Evolutionary conservation across 1,140 invertebrate species (phyloP).

Genomic region (Episyrphus balteatus): DNA sequence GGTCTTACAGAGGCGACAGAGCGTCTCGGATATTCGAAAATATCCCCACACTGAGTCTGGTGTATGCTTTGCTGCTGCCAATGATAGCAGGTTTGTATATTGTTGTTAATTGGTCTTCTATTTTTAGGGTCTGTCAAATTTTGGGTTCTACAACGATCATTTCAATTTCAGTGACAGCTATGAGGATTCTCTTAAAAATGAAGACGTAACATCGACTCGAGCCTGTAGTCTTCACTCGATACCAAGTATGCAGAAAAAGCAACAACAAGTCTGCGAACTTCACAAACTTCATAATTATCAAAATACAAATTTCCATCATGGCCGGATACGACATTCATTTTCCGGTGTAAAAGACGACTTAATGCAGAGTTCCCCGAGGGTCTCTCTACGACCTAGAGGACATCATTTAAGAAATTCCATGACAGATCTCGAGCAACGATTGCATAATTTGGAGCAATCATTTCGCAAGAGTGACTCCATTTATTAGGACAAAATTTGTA

Average conservation of each 20-base stretch:
- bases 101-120: background rate
- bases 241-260: background rate
- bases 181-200: constrained; percentile 50
- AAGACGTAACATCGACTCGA: constrained; percentile 25
- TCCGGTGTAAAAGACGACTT: constrained; percentile 35
- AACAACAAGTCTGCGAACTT: constrained; percentile 1
- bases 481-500: too few relatives aligned
- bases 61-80: background rate
- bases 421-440: constrained; percentile 31
- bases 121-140: too few relatives aligned
- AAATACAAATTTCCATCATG: constrained; percentile 26
- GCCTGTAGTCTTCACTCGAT: too few relatives aligned
- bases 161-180: constrained; percentile 44
- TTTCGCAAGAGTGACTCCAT: constrained; percentile 11
- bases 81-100: constrained; percentile 4
- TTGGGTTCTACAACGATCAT: too few relatives aligned
- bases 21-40: background rate
- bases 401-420: constrained; percentile 32
- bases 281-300: constrained; percentile 21
- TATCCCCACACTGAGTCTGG: constrained; percentile 13
- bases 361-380: constrained; percentile 29
- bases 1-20: constrained; percentile 30
- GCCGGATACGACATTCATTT: constrained; percentile 30
- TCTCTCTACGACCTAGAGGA: constrained; percentile 27
- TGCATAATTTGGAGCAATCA: constrained; percentile 33